Conservation (phyloP, 2,797 vertebrate genomes). For the Sandelia bainsii region DNA sequence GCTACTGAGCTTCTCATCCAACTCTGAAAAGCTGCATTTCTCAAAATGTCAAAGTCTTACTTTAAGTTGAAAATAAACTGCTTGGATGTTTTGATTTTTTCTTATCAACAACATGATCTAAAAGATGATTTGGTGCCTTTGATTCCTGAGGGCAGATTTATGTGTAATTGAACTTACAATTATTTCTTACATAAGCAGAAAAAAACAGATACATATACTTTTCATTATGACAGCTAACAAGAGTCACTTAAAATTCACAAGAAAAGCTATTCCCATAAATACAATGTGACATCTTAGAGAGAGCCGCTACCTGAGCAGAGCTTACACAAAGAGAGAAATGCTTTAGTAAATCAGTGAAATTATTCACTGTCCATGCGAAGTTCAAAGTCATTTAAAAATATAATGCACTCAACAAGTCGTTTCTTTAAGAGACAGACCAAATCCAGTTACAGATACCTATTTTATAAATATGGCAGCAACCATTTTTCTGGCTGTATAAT, state of each 20-base stretch:
- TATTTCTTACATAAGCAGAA: conserved; percentile 40
- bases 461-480: conserved; percentile 73
- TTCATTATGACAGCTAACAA: conserved; percentile 48
- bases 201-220: conserved; percentile 29
- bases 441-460: conserved; percentile 65
- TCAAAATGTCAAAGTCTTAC: conserved; percentile 1
- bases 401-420: conserved; percentile 80
- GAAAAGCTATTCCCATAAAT: conserved; percentile 60
- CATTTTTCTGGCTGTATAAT: conserved; percentile 58
- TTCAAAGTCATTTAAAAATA: conserved; percentile 73
- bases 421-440: conserved; percentile 64
- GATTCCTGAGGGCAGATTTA: conserved; percentile 79
- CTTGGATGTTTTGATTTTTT: conserved; percentile 3
- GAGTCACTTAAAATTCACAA: conserved; percentile 65
- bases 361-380: conserved; percentile 69
- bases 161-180: conserved; percentile 44
- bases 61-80: conserved; percentile 15
- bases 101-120: conserved; percentile 24
- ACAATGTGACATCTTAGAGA: conserved; percentile 78
- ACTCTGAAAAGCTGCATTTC: neutral
- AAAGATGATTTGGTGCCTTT: conserved; percentile 55
- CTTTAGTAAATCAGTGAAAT: conserved; percentile 64
- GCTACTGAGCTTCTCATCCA: neutral
- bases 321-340: conserved; percentile 72
- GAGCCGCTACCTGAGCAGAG: conserved; percentile 83